Evolutionary conservation across 2,797 vertebrate genomes (phyloP).

Genomic region (Schizopygopsis pylzovi): DNA sequence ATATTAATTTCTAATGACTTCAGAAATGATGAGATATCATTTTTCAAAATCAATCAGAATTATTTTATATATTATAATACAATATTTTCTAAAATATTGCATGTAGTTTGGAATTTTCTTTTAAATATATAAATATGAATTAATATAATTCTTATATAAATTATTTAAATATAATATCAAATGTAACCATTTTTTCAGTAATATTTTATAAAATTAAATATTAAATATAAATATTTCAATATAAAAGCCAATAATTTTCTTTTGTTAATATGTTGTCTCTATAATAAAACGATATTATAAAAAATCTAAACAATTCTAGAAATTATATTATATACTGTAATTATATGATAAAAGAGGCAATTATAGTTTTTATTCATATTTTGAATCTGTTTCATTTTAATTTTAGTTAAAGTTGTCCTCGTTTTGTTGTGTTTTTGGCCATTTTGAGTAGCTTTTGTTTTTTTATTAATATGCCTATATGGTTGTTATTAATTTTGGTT

Average conservation of each 20-base stretch:
- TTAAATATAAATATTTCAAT: too few species aligned
- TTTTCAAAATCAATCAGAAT: background rate
- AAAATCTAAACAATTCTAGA: background rate
- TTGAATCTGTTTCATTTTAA: background rate
- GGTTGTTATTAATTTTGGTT: background rate
- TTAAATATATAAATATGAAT: background rate
- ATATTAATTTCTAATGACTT: background rate
- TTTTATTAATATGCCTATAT: too few species aligned
- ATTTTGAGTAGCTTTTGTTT: too few species aligned
- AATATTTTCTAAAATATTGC: background rate
- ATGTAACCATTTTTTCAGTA: too few species aligned
- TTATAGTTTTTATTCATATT: background rate
- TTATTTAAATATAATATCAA: too few species aligned
- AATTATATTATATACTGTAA: background rate
- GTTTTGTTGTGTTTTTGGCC: too few species aligned
- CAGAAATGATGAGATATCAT: background rate
- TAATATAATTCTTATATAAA: too few species aligned
- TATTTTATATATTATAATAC: background rate
- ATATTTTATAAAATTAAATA: too few species aligned
- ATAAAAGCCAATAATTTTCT: too few species aligned
- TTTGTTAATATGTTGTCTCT: too few species aligned
- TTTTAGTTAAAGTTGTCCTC: too few species aligned
- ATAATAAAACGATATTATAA: too few species aligned
- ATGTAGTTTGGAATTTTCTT: background rate
- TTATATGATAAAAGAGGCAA: background rate